Base-by-base conservation (phyloP, 2,888 invertebrate genomes). In the Callyntrura sp. region DNA sequence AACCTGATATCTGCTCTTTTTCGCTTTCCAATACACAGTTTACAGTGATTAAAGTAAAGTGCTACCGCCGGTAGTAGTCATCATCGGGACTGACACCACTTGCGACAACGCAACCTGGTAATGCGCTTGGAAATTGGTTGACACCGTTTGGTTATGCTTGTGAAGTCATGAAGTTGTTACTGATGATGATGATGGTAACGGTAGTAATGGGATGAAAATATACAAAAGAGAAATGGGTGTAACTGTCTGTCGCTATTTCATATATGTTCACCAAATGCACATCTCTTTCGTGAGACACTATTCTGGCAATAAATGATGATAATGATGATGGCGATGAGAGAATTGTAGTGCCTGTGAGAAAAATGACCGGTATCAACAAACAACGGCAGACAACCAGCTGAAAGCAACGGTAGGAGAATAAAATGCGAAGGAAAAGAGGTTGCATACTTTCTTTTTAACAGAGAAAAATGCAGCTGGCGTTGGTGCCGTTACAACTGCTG, bases 381-480 rank as follows among this genome's bases (percentile, higher is more conserved):
- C 28, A 28, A 35, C 35, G n/a, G 4, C 28, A 68, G 68, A 17
- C 68, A 35, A 35, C 73, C 73, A 48, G 48, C 45, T 48, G 73
- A 73, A 73, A 48, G 48, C 28, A 73, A 43, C 20, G 23, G 1
- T 4, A 14, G 70, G 70, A 45, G 48, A 48, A 20, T 73, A 45
- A 6, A 73, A 48, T 73, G 45, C 3, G 43, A 43, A 70, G 5
- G 48, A 73, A 23, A 48, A 17, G 48, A 73, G 20, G 17, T 48
- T 73, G 20, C 11, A 11, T 20, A 73, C 73, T 23, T 48, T 45
- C 25, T 48, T 73, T n/a, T 73, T 20, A 73, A 73, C 14, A 48
- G 73, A 73, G 20, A 48, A 65, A 65, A 25, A 73, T 73, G 73
- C 73, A 73, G 45, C 73, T 73, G 73, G 35, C 6, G 35, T 35